Base-by-base conservation (phyloP, 1,140 invertebrate species). In the Notospermus geniculatus region DNA sequence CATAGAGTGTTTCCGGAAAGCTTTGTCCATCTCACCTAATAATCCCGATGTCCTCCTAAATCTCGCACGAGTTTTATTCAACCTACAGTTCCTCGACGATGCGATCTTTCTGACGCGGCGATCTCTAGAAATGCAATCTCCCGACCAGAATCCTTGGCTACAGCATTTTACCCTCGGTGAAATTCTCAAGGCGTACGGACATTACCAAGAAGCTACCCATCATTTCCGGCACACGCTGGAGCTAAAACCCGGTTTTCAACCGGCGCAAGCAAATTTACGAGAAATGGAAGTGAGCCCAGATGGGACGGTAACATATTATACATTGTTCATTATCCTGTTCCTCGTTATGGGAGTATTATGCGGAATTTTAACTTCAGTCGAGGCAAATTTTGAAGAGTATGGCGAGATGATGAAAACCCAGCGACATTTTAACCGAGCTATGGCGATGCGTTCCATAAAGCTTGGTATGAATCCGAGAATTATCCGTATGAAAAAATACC, bases 1-100 rank as follows among this genome's bases (percentile, higher is more conserved):
- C 0, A 92, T 93, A 64, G 91, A 93, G 77, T 94, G 91, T 73
- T 94, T 92, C 79, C 84, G 91, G 57, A 85, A 90, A 75, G 91
- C 90, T 1, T 83, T 93, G 23, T 88, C 90, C 23, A 88, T 92
- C 0, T 90, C 90, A 41, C 91, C 91, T 1, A 89, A 92, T 72
- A 91, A 93, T 82, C 87, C 91, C 50, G 91, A 93, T 78, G 86
- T 88, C 45, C 80, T 94, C 45, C 83, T 92, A 54, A 92, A 92
- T 80, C 84, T 93, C 53, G 92, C 91, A 1, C 83, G 91, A 65
- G 89, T 94, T 17, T 80, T 94, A 53, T 89, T 91, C 74, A 90
- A 90, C 66, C 84, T 92, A 62, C 90, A 92, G 72, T 93, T 92
- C 80, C 81, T 93, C 50, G 91, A 93, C 75, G 91, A 93, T 81